Evolutionary conservation across 2,113 vertebrate species (phyloP), one percentile per base, ranked within the genome.

Genomic region (Lasiurus cinereus): DNA sequence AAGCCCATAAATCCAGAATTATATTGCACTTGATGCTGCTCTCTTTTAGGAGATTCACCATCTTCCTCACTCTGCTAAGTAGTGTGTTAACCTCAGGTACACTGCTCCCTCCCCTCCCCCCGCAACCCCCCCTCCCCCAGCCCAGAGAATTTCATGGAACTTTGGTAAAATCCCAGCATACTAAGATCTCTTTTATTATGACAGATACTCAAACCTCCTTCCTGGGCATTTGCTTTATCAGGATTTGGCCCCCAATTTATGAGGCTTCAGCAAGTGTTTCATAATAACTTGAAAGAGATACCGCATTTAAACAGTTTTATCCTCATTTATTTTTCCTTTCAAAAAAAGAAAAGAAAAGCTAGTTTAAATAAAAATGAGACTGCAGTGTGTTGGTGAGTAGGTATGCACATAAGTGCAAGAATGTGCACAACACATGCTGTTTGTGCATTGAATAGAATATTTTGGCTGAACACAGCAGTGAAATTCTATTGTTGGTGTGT

Each of bases 61-160:
- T 13, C 64, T 94, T 87, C 0, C 1, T 50, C 31, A 87, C 14
- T 36, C 39, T 94, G 19, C 85, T 97, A 94, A 96, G 83, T 39
- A 18, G 5, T 90, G 0, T 36, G 72, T 95, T 95, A 94, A 73
- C 24, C 64, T 54, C 39, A 13, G 6, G 54, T 77, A 72, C 43
- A 31, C 19, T 67, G 70, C 54, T 39, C 39, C 39, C 39, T 5
- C 39, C 39, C 39, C 39, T 5, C 39, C 39, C 39, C 39, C 39
- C 39, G 3, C 91, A n/a, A n/a, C 39, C 39, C 39, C 39, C 39
- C 39, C 39, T 5, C 39, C 39, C 39, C 39, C 39, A 3, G 3
- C 16, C 1, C 43, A 4, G 6, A 87, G 24, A 39, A 67, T 70
- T 88, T 93, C 84, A 88, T n/a, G 90, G 21, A 76, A 77, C 22